phyloP scores from a whole-genome alignment of 92 coral and sea anemone species.

The Zoanthus gigantus region DNA sequence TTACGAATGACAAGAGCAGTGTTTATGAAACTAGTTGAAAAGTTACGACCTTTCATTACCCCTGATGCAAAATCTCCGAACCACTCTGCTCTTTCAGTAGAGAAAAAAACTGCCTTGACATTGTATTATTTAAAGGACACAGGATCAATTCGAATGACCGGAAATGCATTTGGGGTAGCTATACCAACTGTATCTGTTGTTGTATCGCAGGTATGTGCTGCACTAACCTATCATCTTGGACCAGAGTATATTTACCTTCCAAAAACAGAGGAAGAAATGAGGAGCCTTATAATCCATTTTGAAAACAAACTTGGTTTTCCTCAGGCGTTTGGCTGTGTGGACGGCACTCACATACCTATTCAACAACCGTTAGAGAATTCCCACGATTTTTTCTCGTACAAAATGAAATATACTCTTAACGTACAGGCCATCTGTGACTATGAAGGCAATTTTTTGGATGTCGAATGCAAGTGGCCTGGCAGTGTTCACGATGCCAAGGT shows the following conservation, averaged over 20 bases:
- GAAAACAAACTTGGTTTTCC: constrained; percentile 38
- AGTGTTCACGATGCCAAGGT: constrained; percentile 57
- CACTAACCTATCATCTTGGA: constrained; percentile 39
- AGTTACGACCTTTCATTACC: constrained; percentile 23
- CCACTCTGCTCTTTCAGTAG: constrained; percentile 17
- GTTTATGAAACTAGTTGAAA: constrained; percentile 38
- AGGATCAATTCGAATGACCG: constrained; percentile 39
- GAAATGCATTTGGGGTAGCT: constrained; percentile 54
- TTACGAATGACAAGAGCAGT: constrained; percentile 27
- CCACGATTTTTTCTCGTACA: constrained; percentile 51
- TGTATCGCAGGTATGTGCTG: constrained; percentile 36
- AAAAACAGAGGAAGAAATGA: constrained; percentile 36
- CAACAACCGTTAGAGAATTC: constrained; percentile 47
- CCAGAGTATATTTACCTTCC: constrained; percentile 48
- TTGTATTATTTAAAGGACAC: constrained; percentile 46
- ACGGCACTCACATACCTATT: constrained; percentile 46
- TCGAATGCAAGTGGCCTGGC: constrained; percentile 45
- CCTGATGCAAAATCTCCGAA: constrained; percentile 44
- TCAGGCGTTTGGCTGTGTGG: constrained; percentile 6
- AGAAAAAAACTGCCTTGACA: constrained; percentile 46
- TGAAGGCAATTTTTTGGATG: constrained; percentile 19
- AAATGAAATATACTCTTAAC: constrained; percentile 46
- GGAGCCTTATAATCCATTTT: background rate
- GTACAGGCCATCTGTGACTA: constrained; percentile 59
- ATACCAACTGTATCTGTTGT: constrained; percentile 30